These are phyloP conservation scores for Corapipo altera DNA, from an alignment of 2,113 vertebrate genomes.

Conservation along the genomic window DNA sequence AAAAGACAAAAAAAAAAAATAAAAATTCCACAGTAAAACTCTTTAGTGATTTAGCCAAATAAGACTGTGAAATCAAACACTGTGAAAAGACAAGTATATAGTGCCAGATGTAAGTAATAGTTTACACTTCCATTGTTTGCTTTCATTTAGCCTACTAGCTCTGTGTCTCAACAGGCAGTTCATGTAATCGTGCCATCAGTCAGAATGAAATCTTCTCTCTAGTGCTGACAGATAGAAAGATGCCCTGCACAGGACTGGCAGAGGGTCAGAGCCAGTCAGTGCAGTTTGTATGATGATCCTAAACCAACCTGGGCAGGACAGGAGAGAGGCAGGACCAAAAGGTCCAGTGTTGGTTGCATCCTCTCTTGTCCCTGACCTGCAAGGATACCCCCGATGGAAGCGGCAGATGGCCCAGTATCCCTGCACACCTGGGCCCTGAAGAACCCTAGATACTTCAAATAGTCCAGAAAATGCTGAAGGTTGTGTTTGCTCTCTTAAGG, in stretches of 20 bases:
- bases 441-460: not conserved
- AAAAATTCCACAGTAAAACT: not conserved
- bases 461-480: not conserved
- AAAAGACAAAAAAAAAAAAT: not conserved
- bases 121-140: not conserved
- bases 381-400: not conserved
- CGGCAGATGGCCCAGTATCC: not conserved
- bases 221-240: not conserved
- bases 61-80: constrained; percentile 5
- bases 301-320: fast-evolving
- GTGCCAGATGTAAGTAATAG: not conserved
- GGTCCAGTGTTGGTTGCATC: not conserved
- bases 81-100: not conserved
- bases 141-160: not conserved
- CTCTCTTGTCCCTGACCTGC: not conserved
- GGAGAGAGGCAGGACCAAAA: not conserved
- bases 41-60: not conserved
- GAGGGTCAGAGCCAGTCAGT: not conserved
- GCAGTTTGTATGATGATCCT: fast-evolving
- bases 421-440: not conserved
- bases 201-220: not conserved
- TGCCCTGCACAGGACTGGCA: not conserved
- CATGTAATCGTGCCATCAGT: not conserved
- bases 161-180: not conserved
- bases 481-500: not conserved